Evolutionary conservation across 2,797 vertebrate genomes (phyloP).

Genomic region (Hemibagrus guttatus): DNA sequence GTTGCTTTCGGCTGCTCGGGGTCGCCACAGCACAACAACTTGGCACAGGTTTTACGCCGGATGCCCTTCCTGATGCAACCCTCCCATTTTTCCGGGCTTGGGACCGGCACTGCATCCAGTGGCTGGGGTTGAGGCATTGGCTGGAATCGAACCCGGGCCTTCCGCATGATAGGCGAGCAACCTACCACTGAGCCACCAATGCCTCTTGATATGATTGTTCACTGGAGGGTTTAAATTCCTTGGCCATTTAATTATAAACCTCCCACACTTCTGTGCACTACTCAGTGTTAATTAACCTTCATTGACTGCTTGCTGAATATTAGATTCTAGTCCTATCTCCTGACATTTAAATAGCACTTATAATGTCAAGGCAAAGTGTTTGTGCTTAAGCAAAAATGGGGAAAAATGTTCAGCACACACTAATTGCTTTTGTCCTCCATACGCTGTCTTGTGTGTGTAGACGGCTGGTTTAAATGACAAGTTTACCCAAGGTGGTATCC

Average conservation of each 20-base stretch:
- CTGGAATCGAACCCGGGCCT: too few relatives aligned
- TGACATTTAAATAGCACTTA: conserved; percentile 75
- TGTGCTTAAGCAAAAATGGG: conserved; percentile 30
- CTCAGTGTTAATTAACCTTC: conserved; percentile 80
- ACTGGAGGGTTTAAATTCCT: conserved; percentile 38
- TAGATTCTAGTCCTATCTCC: conserved; percentile 64
- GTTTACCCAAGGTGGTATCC: conserved; percentile 14
- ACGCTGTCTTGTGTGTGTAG: conserved; percentile 25
- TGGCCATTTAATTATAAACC: conserved; percentile 57
- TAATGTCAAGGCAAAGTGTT: conserved; percentile 66
- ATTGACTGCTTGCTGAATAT: conserved; percentile 72
- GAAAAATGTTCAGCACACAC: conserved; percentile 33
- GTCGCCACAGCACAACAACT: too few relatives aligned
- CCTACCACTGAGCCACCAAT: too few relatives aligned
- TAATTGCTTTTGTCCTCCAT: conserved; percentile 43
- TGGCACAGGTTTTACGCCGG: too few relatives aligned
- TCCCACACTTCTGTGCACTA: conserved; percentile 53
- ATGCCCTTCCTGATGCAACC: too few relatives aligned
- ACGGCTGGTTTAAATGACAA: conserved; percentile 34
- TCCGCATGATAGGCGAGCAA: too few relatives aligned
- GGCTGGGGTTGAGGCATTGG: too few relatives aligned
- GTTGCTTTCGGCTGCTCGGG: too few relatives aligned
- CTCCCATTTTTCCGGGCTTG: too few relatives aligned
- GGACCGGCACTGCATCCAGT: too few relatives aligned
- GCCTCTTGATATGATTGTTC: conserved; percentile 39